A percentile compares a stretch with the other conserved stretches of the same genome.
These are phyloP conservation scores for Eulemur macaco DNA, from an alignment of 2,113 vertebrate species.

Conservation along the genomic window DNA sequence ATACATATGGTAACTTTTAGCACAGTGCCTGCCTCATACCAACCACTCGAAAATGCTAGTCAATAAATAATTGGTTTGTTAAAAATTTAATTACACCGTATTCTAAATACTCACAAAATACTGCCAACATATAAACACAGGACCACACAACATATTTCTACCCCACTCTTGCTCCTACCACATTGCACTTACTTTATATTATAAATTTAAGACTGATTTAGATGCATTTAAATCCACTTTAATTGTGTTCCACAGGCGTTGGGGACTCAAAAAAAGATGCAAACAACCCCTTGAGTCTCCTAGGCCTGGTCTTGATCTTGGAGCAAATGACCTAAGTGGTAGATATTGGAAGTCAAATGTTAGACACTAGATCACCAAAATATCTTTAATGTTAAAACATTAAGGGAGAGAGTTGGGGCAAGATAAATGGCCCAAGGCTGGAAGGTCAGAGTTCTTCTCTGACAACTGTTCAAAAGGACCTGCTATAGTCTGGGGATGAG, in stretches of 20 bases:
- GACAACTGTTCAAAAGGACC: neutral
- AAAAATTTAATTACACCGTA: constrained; percentile 7
- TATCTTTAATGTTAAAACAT: neutral
- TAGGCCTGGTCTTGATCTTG: neutral
- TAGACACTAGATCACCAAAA: neutral
- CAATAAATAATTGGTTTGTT: neutral
- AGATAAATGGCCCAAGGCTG: neutral
- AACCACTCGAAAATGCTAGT: neutral
- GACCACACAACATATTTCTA: neutral
- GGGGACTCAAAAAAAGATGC: neutral
- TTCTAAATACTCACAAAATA: neutral
- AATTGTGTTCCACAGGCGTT: neutral
- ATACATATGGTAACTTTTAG: constrained; percentile 7
- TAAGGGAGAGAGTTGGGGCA: neutral
- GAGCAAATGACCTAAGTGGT: neutral
- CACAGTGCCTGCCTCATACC: neutral
- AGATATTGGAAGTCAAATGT: neutral
- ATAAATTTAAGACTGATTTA: constrained; percentile 12
- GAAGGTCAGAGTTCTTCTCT: neutral
- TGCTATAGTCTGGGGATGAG: neutral
- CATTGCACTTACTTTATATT: neutral
- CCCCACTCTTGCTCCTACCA: neutral
- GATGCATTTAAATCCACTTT: neutral
- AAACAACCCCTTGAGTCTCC: neutral
- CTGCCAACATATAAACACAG: neutral